Percentiles rank a stretch among this genome's conserved stretches.
Evolutionary conservation across 2,797 vertebrate genomes (phyloP).

Genomic region (Steatocranus sp.): DNA sequence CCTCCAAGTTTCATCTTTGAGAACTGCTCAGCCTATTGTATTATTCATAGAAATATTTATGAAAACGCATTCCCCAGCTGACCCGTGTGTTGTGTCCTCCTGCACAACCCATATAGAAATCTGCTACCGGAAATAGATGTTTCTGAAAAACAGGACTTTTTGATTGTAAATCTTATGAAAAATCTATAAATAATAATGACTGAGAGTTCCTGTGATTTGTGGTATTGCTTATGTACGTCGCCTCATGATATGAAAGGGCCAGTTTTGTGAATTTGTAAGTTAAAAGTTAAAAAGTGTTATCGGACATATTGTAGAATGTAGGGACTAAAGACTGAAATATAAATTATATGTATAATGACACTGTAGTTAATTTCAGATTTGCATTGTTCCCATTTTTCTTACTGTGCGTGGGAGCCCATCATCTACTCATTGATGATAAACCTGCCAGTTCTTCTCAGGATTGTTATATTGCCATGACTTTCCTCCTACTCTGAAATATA

Average conservation of each 20-base stretch:
- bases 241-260: background rate
- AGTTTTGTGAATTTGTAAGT: background rate
- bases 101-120: background rate
- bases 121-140: background rate
- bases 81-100: background rate
- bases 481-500: constrained; percentile 42
- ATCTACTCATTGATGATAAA: constrained; percentile 22
- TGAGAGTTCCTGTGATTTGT: background rate
- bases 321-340: background rate
- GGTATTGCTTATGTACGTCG: rapidly evolving
- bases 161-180: background rate
- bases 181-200: background rate
- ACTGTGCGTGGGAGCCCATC: background rate
- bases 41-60: constrained; percentile 56
- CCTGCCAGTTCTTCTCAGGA: background rate
- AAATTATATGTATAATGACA: background rate
- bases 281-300: background rate
- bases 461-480: constrained; percentile 22
- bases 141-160: background rate
- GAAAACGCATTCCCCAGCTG: background rate
- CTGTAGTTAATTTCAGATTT: background rate
- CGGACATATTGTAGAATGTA: background rate
- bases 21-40: constrained; percentile 23
- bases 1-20: constrained; percentile 21
- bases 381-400: background rate